Evolutionary conservation across 2,888 invertebrate species (phyloP), one percentile per base, ranked within the genome.

Genomic region (Criorhina ranunculi): DNA sequence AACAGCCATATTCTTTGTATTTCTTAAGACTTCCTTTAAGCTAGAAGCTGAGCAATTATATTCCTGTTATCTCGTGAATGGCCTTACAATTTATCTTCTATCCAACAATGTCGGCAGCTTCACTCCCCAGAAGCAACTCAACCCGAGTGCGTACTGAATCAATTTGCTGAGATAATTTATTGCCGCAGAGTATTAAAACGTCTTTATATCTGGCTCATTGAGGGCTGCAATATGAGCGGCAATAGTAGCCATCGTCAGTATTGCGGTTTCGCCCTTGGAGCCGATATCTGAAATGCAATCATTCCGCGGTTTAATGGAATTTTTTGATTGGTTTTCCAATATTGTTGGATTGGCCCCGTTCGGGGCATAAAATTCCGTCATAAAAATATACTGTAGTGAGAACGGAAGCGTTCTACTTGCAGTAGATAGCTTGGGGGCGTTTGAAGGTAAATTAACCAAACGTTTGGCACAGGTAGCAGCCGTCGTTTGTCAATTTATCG

Each of bases 281-380:
- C 53, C 76, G 80, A 85, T 85, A 85, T 80, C 85, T 85, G 70
- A 85, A 85, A 85, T 85, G 85, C 80, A 85, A 85, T 85, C 85
- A 85, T 85, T 80, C 46, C 75, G 62, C 70, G 51, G 75, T 75
- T 85, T 85, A 85, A 85, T 85, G 85, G 85, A 80, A 80, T 85
- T 85, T 75, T 85, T 85, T 85, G 85, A 85, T 85, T 85, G 85
- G 80, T 85, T 85, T 85, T 80, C 24, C 75, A 85, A 85, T 72
- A 51, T 82, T 55, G 49, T 46, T 78, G 73, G 7, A 78, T 53
- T 73, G 66, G 33, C 51, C 69, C 33, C 46, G 24, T 62, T 67
- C 49, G 42, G 62, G 73, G 75, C 70, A 85, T 80, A 70, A 80
- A 85, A 85, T 76, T 80, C 66, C 46, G 64, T 70, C 75, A 60